Evolutionary conservation across 2,113 vertebrate species (phyloP), one percentile per base, ranked within the genome.

Genomic region (Peromyscus maniculatus): DNA sequence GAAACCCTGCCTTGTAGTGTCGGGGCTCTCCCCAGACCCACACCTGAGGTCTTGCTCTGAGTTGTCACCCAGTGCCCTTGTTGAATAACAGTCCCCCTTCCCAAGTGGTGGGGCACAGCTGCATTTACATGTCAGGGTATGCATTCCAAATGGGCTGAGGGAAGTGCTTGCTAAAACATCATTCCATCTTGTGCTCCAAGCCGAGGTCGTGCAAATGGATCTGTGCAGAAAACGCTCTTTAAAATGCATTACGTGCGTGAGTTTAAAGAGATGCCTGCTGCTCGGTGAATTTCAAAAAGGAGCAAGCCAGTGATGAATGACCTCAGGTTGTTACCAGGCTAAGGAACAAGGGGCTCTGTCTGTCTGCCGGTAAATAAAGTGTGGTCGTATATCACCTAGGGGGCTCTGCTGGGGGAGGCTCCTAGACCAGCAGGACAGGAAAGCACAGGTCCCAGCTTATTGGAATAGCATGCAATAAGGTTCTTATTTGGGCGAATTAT

Each of bases 261-360:
- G 52, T 98, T 95, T 96, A 83, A 91, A 94, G 91, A 94, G 97
- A 87, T 1, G 96, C 86, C 89, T 43, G 92, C 95, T 95, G 95
- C 95, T 43, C 5, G 2, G 94, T 83, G 97, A 95, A 97, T 97
- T 97, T 97, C 95, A 96, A 94, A 93, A 62, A 97, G 97, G 91
- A 88, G 90, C 91, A 36, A 89, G 94, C 52, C 7, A 24, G 93
- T 93, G 96, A 97, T 92, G 96, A 74, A 92, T 1, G n/a, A 83
- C 96, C 91, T 71, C 71, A 0, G 77, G 78, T 49, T 83, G 94
- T 83, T 75, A 79, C 52, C 82, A 15, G 87, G 87, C 94, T 31
- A 22, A 94, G 96, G 94, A 93, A 46, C 74, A 15, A 52, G 92
- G 95, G 78, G 89, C 93, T 80, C 75, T 93, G 91, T 93, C 83